Evolutionary conservation across 1,140 invertebrate genomes (phyloP).

Genomic region (Penaeus vannamei): DNA sequence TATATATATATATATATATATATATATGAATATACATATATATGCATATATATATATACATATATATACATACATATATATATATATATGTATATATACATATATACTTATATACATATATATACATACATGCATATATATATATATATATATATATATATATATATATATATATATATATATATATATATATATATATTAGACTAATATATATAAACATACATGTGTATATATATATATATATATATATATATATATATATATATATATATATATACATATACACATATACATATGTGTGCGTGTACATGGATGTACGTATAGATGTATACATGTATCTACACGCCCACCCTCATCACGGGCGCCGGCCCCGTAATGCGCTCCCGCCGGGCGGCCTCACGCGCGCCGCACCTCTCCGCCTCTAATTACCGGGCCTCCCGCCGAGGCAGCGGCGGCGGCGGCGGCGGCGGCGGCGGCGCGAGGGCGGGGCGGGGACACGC

Average conservation of each 20-base stretch:
- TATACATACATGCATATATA: neutral
- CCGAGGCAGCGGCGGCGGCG: neutral
- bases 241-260: slow-evolving; percentile 30
- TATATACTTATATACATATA: slow-evolving; percentile 22
- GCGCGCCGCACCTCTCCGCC: too few species aligned
- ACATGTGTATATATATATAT: neutral
- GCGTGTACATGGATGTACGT: neutral
- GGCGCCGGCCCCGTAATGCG: too few species aligned
- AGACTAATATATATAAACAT: neutral
- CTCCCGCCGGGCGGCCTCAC: too few species aligned
- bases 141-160: neutral
- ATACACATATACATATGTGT: too few species aligned
- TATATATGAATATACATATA: neutral
- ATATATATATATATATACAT: neutral
- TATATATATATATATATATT: slow-evolving; percentile 32
- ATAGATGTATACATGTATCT: slow-evolving; percentile 1
- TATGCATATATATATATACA: slow-evolving; percentile 30
- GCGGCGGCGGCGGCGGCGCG: neutral
- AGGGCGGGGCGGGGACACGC: neutral
- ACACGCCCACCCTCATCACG: too few species aligned
- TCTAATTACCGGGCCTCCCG: neutral
- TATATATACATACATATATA: slow-evolving; percentile 41
- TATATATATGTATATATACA: slow-evolving; percentile 8
- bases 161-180: slow-evolving; percentile 22
- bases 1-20: slow-evolving; percentile 37